Conservation (phyloP, 2,888 invertebrate genomes). For the Silvanus unidentatus region DNA sequence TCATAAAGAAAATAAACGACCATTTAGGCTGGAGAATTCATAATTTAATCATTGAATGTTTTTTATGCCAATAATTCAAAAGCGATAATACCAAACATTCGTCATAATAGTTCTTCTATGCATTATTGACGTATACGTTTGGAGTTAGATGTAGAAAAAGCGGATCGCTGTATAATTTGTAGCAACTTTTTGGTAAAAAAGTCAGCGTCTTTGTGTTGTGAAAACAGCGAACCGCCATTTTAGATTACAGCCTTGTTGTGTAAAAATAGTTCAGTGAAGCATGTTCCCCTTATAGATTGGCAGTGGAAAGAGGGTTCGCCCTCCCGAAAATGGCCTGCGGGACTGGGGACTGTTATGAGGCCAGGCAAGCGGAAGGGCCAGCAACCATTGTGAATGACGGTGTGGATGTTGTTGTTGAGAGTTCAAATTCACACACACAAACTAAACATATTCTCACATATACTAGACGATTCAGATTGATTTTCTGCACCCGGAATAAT, state of each 20-base stretch:
- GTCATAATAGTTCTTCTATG: no score
- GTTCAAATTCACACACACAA: conserved; percentile 24
- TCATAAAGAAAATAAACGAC: no score
- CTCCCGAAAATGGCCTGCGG: conserved; percentile 35
- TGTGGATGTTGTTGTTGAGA: conserved; percentile 17
- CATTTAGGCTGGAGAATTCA: no score
- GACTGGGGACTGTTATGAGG: conserved; percentile 32
- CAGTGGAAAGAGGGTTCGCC: conserved; percentile 37
- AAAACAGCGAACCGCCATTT: conserved; percentile 41
- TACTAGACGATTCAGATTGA: no score
- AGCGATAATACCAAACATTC: no score
- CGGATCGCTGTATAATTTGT: no score
- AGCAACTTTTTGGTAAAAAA: conserved; percentile 25
- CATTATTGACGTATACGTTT: no score
- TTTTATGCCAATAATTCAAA: no score
- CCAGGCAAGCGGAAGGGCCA: conserved; percentile 38
- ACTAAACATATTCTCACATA: background rate
- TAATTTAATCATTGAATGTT: no score
- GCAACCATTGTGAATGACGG: conserved; percentile 30
- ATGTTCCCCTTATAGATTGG: conserved; percentile 43
- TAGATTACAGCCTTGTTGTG: conserved; percentile 42
- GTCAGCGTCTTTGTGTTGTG: conserved; percentile 35
- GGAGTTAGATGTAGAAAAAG: no score
- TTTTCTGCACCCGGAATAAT: no score
- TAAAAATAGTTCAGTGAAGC: conserved; percentile 47